Base-by-base conservation (phyloP, 2,113 vertebrate genomes). In the Serilophus lunatus region DNA sequence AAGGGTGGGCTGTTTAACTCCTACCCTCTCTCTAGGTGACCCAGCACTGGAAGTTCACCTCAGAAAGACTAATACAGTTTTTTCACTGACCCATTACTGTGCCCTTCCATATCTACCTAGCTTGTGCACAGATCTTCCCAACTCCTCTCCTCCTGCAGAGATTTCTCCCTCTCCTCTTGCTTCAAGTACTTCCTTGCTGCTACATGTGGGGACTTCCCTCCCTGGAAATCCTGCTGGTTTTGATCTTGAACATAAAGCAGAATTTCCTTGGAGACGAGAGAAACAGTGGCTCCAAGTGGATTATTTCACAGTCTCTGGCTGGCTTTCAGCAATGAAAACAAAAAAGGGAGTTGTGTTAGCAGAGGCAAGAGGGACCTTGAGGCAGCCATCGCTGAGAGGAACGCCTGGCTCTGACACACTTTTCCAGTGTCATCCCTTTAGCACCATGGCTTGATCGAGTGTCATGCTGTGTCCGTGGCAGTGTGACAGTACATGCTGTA, bases 261-360 rank as follows among this genome's bases (percentile, higher is more conserved):
- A 42, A 60, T 94, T 96, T 71, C 93, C 95, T 89, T 92, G 93
- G 92, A 88, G 85, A 96, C 63, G 38, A 47, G 68, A 78, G 54
- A 78, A 94, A 51, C 68, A 63, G 79, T 49, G 51, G 69, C 56
- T 94, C 69, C 18, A 25, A 86, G 12, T 66, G 47, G 54, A 44
- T 75, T 83, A 36, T 83, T 92, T 56, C 51, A 33, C 49, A 53
- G 31, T 26, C n/a, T 36, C 33, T 83, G 68, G 50, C 71, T 51
- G 36, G n/a, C 60, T 92, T 94, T 85, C 90, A 92, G 71, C 56
- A 64, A 42, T 1, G 5, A 19, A 20, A 29, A n/a, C 19, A 25
- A 33, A 13, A 29, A 25, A 17, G 4, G 14, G 25, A 45, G 12
- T 31, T 70, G 64, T 2, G 0, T 53, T 61, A 71, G 70, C 40